Conservation (phyloP, 2,113 vertebrate genomes). For the Trematomus loennbergii region DNA sequence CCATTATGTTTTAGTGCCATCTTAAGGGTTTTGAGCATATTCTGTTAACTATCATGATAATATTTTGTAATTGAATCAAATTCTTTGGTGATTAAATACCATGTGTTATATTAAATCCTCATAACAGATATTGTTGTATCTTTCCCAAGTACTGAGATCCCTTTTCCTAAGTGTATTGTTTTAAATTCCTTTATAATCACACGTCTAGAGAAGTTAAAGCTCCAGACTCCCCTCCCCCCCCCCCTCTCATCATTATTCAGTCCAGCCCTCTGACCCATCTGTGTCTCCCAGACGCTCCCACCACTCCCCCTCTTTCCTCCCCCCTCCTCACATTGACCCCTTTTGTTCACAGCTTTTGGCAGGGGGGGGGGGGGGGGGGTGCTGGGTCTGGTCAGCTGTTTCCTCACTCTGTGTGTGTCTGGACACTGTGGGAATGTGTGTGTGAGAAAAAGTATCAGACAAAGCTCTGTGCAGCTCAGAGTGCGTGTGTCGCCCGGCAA, state of each 20-base stretch:
- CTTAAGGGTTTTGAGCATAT: too few species aligned
- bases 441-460: slow-evolving; percentile 68
- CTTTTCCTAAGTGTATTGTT: not conserved
- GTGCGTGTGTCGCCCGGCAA: slow-evolving; percentile 43
- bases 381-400: slow-evolving; percentile 72
- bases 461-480: slow-evolving; percentile 50
- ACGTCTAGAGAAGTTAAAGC: slow-evolving; percentile 1
- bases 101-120: too few species aligned
- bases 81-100: too few species aligned
- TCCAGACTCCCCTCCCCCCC: not conserved
- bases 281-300: slow-evolving; percentile 73
- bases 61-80: too few species aligned
- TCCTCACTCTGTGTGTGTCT: slow-evolving; percentile 59
- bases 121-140: not conserved
- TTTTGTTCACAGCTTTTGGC: slow-evolving; percentile 70
- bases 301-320: slow-evolving; percentile 40
- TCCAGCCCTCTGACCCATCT: slow-evolving; percentile 72
- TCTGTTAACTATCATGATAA: too few species aligned
- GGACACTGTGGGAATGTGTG: slow-evolving; percentile 67
- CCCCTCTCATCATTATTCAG: slow-evolving; percentile 64
- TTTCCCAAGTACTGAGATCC: not conserved
- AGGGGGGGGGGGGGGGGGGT: not conserved
- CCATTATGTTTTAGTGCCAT: too few species aligned
- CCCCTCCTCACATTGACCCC: slow-evolving; percentile 61
- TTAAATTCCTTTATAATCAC: not conserved